Percentiles rank a stretch among this genome's conserved stretches.
phyloP scores from a whole-genome alignment of 2,888 invertebrate species.

The Diarsia dahlii region DNA sequence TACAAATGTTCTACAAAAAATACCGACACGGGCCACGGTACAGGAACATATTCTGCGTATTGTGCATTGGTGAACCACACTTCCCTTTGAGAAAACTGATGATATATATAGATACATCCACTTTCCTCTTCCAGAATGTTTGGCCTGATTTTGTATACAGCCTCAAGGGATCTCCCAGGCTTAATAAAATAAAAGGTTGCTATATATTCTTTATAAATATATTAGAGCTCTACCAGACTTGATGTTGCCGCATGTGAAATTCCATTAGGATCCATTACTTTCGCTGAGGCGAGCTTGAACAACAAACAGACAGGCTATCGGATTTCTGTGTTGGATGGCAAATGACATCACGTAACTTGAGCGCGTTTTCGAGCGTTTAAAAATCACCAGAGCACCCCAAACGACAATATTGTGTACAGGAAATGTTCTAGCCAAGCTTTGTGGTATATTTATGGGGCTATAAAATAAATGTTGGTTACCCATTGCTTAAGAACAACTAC shows the following conservation, averaged over 20 bases:
- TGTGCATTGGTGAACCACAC: neutral
- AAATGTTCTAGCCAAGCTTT: neutral
- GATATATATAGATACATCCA: neutral
- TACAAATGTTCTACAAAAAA: neutral
- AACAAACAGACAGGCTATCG: constrained; percentile 52
- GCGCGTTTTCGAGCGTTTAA: constrained; percentile 14
- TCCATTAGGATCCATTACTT: constrained; percentile 57
- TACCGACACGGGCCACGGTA: neutral
- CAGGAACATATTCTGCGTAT: neutral
- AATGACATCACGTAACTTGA: constrained; percentile 32
- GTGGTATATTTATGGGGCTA: neutral
- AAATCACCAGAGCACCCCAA: constrained; percentile 14
- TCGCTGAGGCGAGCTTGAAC: constrained; percentile 40
- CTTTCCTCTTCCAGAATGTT: neutral
- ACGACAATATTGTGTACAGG: neutral
- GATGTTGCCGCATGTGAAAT: constrained; percentile 51
- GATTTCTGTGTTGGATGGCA: constrained; percentile 33
- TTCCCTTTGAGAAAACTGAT: neutral
- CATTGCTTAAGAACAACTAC: neutral
- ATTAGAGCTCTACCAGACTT: constrained; percentile 27
- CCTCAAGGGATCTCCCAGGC: constrained; percentile 36
- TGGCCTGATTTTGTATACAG: constrained; percentile 32
- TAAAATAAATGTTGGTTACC: neutral
- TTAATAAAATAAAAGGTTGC: constrained; percentile 55
- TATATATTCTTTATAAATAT: constrained; percentile 47